phyloP scores from a whole-genome alignment of 2,888 invertebrate species.

The Chrysotoxum bicinctum region DNA sequence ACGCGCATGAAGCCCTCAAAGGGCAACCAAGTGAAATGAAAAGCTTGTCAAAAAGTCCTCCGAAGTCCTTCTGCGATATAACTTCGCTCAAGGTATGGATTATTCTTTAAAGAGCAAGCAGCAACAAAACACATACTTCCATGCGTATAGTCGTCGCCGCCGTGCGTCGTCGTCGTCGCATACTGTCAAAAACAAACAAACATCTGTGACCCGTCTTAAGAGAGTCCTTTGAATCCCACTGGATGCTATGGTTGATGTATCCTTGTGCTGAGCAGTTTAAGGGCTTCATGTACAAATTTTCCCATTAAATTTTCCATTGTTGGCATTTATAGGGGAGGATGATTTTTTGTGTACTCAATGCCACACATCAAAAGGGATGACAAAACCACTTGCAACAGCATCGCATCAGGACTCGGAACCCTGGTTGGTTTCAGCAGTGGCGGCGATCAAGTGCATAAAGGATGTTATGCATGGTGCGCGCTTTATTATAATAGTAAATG shows the following conservation, averaged over 20 bases:
- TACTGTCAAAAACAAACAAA: slow-evolving; percentile 72
- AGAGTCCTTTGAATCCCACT: slow-evolving; percentile 37
- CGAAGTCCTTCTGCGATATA: slow-evolving; percentile 37
- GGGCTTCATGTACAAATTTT: slow-evolving; percentile 67
- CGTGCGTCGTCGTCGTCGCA: slow-evolving; percentile 22
- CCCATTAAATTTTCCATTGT: slow-evolving; percentile 72
- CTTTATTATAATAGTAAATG: slow-evolving; percentile 61
- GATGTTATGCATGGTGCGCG: slow-evolving; percentile 56
- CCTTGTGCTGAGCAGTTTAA: slow-evolving; percentile 51
- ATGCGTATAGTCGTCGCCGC: not conserved
- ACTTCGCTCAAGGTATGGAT: slow-evolving; percentile 43
- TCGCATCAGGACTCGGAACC: not conserved
- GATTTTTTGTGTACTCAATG: slow-evolving; percentile 17
- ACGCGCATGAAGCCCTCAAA: slow-evolving; percentile 56
- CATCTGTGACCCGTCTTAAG: slow-evolving; percentile 69
- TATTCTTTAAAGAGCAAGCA: slow-evolving; percentile 23
- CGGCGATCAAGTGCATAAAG: slow-evolving; percentile 73
- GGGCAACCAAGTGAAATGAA: slow-evolving; percentile 39
- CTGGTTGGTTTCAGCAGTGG: slow-evolving; percentile 10
- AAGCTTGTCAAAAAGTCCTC: slow-evolving; percentile 67
- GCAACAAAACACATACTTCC: not conserved
- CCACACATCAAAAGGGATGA: slow-evolving; percentile 74
- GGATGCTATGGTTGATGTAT: slow-evolving; percentile 25
- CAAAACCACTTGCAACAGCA: slow-evolving; percentile 75
- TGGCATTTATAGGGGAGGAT: slow-evolving; percentile 56